A percentile compares a stretch with the other conserved stretches of the same genome.
Evolutionary conservation across 2,113 vertebrate species (phyloP).

Genomic region (human): GRCh38 chr1:58261501-58262000

Average conservation of each 20-base stretch:
- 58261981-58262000: neutral
- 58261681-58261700: constrained; percentile 17
- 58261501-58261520: neutral
- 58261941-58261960: neutral
- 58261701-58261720: neutral
- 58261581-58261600: neutral
- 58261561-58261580: constrained; percentile 27
- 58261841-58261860: too few relatives aligned
- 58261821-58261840: too few relatives aligned
- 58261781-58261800: too few relatives aligned
- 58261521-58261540: neutral
- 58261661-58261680: neutral
- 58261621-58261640: neutral
- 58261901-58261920: constrained; percentile 7
- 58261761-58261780: too few relatives aligned
- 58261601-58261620: constrained; percentile 1
- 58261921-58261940: neutral
- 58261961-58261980: neutral
- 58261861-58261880: constrained; percentile 21
- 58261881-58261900: neutral
- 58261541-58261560: neutral
- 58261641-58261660: neutral
- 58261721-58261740: too few relatives aligned
- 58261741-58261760: too few relatives aligned
- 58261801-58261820: too few relatives aligned